Conservation (phyloP, 1,140 invertebrate genomes). For the Zelostemma sp. region DNA sequence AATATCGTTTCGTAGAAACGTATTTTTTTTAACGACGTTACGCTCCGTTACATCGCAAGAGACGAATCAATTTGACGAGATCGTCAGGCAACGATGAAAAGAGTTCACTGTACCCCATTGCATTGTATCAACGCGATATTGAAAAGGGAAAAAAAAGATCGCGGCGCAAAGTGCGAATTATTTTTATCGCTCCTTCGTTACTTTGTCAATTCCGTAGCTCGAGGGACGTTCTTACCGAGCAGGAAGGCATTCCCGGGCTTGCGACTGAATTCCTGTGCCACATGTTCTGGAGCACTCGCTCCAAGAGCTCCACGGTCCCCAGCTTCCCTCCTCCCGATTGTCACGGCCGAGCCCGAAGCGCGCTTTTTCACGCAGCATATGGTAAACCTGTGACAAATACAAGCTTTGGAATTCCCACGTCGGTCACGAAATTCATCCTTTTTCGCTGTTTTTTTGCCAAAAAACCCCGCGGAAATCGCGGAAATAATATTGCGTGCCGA, state of each 20-base stretch:
- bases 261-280: conserved; percentile 66
- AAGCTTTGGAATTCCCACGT: conserved; percentile 29
- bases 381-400: conserved; percentile 57
- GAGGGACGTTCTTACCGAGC: conserved; percentile 57
- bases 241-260: conserved; percentile 62
- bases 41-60: conserved; percentile 20
- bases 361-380: conserved; percentile 62
- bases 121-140: too few relatives aligned
- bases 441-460: too few relatives aligned
- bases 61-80: conserved; percentile 34
- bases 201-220: too few relatives aligned
- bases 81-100: conserved; percentile 7
- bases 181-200: too few relatives aligned
- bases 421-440: too few relatives aligned
- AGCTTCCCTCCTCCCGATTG: conserved; percentile 60
- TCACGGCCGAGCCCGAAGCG: conserved; percentile 58
- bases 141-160: too few relatives aligned
- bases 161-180: too few relatives aligned
- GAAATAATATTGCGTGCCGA: too few relatives aligned
- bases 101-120: conserved; percentile 45
- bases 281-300: conserved; percentile 66
- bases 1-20: conserved; percentile 37
- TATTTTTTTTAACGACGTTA: conserved; percentile 27
- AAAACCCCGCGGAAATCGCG: too few relatives aligned
- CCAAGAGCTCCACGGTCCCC: conserved; percentile 67